Evolutionary conservation across 1,140 invertebrate species (phyloP).

Genomic region (Papilio aristodemus): DNA sequence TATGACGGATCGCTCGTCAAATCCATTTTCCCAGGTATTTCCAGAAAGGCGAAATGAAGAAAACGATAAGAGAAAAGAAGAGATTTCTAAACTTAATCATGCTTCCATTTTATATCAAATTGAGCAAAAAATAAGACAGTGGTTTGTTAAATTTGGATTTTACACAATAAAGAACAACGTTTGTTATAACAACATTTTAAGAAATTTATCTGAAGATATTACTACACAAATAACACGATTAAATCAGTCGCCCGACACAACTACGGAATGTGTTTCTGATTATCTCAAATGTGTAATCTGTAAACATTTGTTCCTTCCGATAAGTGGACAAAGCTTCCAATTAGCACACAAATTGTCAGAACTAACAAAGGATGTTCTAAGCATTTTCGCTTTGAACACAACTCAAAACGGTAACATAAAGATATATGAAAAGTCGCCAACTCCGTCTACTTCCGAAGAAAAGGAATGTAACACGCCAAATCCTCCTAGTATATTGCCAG

Average conservation of each 20-base stretch:
- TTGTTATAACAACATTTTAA: constrained; percentile 7
- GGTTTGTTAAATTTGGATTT: constrained; percentile 16
- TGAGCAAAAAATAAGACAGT: constrained; percentile 7
- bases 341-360: background rate
- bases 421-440: background rate
- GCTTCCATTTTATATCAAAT: background rate
- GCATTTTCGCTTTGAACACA: background rate
- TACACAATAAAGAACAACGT: constrained; percentile 12
- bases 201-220: constrained; percentile 16
- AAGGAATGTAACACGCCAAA: background rate
- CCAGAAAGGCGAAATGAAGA: background rate
- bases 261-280: constrained; percentile 6
- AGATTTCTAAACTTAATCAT: background rate
- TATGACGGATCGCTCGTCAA: background rate
- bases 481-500: background rate
- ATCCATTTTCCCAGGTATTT: background rate
- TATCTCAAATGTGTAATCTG: constrained; percentile 12
- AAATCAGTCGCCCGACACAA: background rate
- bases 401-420: background rate
- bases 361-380: constrained; percentile 16
- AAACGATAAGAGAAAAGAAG: background rate
- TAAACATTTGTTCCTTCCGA: constrained; percentile 11
- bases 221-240: constrained; percentile 4
- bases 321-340: constrained; percentile 11
- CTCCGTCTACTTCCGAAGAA: background rate